A percentile compares a stretch with the other conserved stretches of the same genome.
phyloP scores from a whole-genome alignment of 2,797 vertebrate species.

The Chrosomus eos region DNA sequence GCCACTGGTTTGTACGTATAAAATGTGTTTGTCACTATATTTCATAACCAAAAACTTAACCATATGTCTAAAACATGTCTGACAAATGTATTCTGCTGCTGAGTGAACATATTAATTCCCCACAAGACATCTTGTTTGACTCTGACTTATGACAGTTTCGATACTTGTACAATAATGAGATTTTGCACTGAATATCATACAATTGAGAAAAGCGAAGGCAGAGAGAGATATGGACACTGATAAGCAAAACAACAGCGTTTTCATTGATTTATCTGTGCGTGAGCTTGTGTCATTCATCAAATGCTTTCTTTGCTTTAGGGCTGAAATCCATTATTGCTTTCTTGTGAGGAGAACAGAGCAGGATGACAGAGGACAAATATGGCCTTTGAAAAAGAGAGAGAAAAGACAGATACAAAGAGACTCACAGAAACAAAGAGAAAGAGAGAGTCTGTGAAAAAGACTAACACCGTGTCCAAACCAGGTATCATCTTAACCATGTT shows the following conservation, averaged over 20 bases:
- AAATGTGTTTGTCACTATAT: not conserved
- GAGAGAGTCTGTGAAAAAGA: not conserved
- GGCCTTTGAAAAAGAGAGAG: constrained; percentile 27
- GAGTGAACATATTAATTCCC: not conserved
- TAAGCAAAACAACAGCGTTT: constrained; percentile 39
- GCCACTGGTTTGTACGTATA: not conserved
- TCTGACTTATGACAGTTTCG: not conserved
- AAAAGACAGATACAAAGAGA: constrained; percentile 7
- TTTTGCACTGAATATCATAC: constrained; percentile 8
- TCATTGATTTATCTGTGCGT: constrained; percentile 36
- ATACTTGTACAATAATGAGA: constrained; percentile 11
- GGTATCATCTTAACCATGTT: not conserved
- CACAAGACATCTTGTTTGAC: not conserved
- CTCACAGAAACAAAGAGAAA: not conserved
- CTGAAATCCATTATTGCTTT: constrained; percentile 48
- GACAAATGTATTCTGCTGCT: not conserved
- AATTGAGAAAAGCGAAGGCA: not conserved
- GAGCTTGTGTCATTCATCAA: constrained; percentile 33
- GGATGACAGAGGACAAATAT: constrained; percentile 20
- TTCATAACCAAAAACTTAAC: not conserved
- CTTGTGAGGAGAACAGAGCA: constrained; percentile 7
- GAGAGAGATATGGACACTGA: constrained; percentile 40
- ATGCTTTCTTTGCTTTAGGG: constrained; percentile 42
- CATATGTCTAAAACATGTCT: constrained; percentile 3
- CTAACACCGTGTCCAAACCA: not conserved